Conservation (phyloP, 2,113 vertebrate genomes). For the Misgurnus anguillicaudatus region DNA sequence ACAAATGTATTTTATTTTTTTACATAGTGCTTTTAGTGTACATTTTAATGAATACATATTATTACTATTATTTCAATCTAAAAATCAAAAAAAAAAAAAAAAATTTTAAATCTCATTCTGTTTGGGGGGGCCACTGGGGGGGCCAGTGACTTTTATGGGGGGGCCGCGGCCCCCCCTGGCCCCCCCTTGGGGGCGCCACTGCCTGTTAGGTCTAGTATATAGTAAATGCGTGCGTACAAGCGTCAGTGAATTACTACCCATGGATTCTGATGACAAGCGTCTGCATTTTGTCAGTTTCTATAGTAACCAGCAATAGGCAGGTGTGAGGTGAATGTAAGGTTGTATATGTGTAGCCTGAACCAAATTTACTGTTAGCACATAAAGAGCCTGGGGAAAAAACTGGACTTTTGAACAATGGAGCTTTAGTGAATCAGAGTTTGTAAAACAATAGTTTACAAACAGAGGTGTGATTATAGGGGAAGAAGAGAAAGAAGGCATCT, state of each 20-base stretch:
- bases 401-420: not conserved
- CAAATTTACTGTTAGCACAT: conserved; percentile 37
- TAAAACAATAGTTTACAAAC: not conserved
- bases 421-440: not conserved
- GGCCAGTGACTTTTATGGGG: no score
- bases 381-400: conserved; percentile 6
- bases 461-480: not conserved
- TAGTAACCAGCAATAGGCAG: conserved; percentile 53
- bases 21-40: no score
- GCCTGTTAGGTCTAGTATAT: conserved; percentile 17
- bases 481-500: not conserved
- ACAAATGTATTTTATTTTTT: no score
- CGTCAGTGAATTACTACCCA: conserved; percentile 51
- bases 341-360: conserved; percentile 18
- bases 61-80: no score
- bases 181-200: no score
- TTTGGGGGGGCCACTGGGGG: no score
- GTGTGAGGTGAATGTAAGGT: conserved; percentile 49
- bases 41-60: no score
- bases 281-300: conserved; percentile 53
- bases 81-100: no score
- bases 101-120: no score
- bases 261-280: conserved; percentile 32
- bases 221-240: conserved; percentile 16
- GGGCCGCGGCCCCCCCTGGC: no score